Evolutionary conservation across 1,140 invertebrate species (phyloP).

Genomic region (Asbolus verrucosus): DNA sequence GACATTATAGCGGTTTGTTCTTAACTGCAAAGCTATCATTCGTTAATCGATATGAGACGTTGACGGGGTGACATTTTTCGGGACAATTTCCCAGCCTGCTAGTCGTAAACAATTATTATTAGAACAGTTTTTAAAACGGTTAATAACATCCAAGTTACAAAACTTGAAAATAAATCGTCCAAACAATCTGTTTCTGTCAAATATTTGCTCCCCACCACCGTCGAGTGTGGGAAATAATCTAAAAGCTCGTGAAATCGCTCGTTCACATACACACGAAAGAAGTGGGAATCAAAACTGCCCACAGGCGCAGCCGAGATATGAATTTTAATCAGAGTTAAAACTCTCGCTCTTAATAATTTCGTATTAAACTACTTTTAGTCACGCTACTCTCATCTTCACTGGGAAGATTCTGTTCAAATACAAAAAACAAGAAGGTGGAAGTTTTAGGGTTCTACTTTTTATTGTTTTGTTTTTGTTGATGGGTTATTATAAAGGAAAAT

Average conservation of each 20-base stretch:
- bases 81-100: too few species aligned
- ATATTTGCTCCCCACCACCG: background rate
- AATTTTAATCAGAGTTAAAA: slow-evolving; percentile 39
- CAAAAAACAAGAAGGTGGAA: slow-evolving; percentile 1
- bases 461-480: slow-evolving; percentile 1
- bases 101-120: too few species aligned
- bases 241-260: background rate
- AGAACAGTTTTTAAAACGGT: too few species aligned
- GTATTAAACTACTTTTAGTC: slow-evolving; percentile 40
- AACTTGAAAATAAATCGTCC: background rate
- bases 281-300: slow-evolving; percentile 5
- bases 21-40: too few species aligned
- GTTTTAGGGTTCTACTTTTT: background rate
- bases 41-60: too few species aligned
- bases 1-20: too few species aligned
- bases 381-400: slow-evolving; percentile 29
- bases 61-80: too few species aligned
- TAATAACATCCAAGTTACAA: too few species aligned
- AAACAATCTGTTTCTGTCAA: background rate
- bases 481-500: slow-evolving; percentile 2
- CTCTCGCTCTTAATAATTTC: slow-evolving; percentile 21
- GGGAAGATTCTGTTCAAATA: background rate
- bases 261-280: slow-evolving; percentile 1
- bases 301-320: slow-evolving; percentile 25
- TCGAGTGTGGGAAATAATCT: slow-evolving; percentile 3